Percentiles rank a stretch among this genome's conserved stretches.
Conservation (phyloP, 2,113 vertebrate species). For the Sciurus niger region DNA sequence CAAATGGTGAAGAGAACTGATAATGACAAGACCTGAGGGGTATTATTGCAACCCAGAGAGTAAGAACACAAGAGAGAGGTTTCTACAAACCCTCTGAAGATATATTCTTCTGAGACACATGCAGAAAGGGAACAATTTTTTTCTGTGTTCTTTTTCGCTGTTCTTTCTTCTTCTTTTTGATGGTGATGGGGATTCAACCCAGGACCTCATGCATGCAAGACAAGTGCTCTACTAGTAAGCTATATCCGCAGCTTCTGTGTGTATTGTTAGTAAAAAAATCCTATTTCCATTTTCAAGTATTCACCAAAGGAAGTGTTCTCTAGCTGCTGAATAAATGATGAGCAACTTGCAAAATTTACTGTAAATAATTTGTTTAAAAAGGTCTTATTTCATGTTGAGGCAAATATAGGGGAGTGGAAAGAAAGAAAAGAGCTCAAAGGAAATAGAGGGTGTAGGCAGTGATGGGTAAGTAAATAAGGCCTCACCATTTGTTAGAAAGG, state of each 20-base stretch:
- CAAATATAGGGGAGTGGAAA: background rate
- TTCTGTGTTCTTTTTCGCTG: background rate
- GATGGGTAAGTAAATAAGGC: background rate
- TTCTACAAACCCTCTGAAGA: background rate
- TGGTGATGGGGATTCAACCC: too few relatives aligned
- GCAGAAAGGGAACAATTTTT: background rate
- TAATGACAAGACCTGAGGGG: background rate
- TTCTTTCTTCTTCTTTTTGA: too few relatives aligned
- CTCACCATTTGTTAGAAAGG: background rate
- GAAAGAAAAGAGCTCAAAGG: background rate
- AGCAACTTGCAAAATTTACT: background rate
- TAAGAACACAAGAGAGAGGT: background rate
- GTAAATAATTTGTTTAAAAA: background rate
- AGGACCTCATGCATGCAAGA: too few relatives aligned
- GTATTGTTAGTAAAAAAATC: conserved; percentile 42
- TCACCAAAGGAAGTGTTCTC: background rate
- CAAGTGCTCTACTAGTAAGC: too few relatives aligned
- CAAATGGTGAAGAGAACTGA: background rate
- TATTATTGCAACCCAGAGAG: background rate
- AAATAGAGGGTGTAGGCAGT: background rate
- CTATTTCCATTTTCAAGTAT: background rate
- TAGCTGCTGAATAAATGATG: background rate
- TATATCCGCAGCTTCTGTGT: background rate
- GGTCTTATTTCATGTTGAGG: background rate
- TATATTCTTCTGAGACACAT: background rate